A percentile compares a stretch with the other conserved stretches of the same genome.
Conservation (phyloP, 2,797 vertebrate genomes). For the Sebastes glaucus region DNA sequence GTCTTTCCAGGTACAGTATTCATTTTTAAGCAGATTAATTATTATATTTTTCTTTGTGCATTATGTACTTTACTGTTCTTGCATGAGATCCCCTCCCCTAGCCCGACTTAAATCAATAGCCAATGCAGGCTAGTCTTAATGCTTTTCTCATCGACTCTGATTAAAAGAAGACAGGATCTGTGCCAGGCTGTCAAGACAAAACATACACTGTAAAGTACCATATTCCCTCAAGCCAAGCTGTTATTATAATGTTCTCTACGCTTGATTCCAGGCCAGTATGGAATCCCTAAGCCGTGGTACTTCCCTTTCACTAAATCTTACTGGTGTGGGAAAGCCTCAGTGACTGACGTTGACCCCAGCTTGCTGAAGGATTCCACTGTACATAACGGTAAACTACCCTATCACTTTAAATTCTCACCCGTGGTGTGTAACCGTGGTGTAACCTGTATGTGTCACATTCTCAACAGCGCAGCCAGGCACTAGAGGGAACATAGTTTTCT, state of each 20-base stretch:
- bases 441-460: constrained; percentile 14
- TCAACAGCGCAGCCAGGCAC: constrained; percentile 9
- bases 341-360: constrained; percentile 50
- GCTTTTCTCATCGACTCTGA: constrained; percentile 37
- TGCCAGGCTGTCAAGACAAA: constrained; percentile 32
- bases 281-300: constrained; percentile 94
- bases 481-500: constrained; percentile 12
- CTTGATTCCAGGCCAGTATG: constrained; percentile 90
- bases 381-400: constrained; percentile 68
- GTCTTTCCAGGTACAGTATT: constrained; percentile 91
- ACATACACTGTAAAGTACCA: constrained; percentile 12
- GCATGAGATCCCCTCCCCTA: background rate
- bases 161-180: constrained; percentile 43
- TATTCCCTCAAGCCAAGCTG: constrained; percentile 27
- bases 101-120: background rate
- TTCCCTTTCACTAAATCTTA: constrained; percentile 93
- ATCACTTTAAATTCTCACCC: background rate
- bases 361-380: constrained; percentile 67
- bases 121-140: constrained; percentile 4
- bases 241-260: constrained; percentile 28
- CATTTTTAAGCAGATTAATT: background rate
- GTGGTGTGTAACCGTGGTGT: background rate
- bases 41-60: background rate
- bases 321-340: constrained; percentile 86
- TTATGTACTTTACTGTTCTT: background rate